A percentile compares a stretch with the other conserved stretches of the same genome.
Conservation (phyloP, 1,140 invertebrate species). For the Cyclargus thomasi region DNA sequence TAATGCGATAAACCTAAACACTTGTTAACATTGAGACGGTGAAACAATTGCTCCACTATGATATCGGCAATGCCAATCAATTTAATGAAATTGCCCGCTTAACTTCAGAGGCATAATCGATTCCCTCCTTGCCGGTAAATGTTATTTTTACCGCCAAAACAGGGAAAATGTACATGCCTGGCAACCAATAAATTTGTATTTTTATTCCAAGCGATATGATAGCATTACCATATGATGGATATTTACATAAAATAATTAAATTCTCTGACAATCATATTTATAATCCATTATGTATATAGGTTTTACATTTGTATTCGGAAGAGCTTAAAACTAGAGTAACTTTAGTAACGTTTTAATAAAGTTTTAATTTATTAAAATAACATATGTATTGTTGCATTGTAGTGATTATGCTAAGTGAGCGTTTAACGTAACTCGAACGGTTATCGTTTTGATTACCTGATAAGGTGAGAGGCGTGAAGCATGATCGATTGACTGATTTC, state of each 20-base stretch:
- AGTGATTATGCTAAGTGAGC: not conserved
- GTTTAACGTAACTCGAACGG: not conserved
- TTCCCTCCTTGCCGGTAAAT: slow-evolving; percentile 1
- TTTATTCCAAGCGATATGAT: no score
- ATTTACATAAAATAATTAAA: no score
- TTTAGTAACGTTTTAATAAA: no score
- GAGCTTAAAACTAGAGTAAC: no score
- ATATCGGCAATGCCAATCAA: not conserved
- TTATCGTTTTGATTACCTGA: not conserved
- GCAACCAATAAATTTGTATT: not conserved
- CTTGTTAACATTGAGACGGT: slow-evolving; percentile 7
- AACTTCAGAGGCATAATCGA: not conserved
- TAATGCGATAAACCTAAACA: not conserved
- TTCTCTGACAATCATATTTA: no score
- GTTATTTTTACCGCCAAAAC: not conserved
- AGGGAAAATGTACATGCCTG: not conserved
- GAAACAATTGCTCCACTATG: slow-evolving; percentile 2
- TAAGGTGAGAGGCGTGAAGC: not conserved
- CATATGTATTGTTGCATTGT: no score
- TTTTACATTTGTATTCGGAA: no score
- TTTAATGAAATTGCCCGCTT: not conserved
- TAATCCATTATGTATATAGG: no score
- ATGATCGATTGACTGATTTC: not conserved
- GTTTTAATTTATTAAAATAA: no score
- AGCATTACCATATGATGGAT: no score